These are phyloP conservation scores for Stenoptilia bipunctidactyla DNA, from an alignment of 2,888 invertebrate genomes.

Conservation along the genomic window DNA sequence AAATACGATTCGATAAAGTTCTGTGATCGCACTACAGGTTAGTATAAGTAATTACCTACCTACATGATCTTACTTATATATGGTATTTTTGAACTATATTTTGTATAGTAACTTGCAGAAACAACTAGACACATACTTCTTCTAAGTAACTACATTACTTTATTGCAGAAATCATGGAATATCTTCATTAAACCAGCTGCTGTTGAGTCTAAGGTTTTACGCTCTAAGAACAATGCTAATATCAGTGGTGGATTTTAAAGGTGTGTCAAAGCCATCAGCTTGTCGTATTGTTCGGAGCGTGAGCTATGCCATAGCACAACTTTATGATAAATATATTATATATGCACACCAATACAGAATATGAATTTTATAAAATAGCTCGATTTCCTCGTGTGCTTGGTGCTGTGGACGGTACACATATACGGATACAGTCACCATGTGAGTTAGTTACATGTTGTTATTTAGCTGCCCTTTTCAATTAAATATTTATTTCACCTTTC, in stretches of 20 bases:
- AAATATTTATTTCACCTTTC: too few species aligned
- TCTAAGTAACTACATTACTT: neutral
- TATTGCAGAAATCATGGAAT: slow-evolving; percentile 18
- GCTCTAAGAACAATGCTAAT: slow-evolving; percentile 20
- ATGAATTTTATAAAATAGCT: slow-evolving; percentile 12
- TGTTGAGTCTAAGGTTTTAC: slow-evolving; percentile 20
- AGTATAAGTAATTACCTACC: too few species aligned
- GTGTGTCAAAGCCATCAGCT: slow-evolving; percentile 19
- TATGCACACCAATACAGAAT: slow-evolving; percentile 10
- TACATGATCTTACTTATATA: too few species aligned
- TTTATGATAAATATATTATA: slow-evolving; percentile 16
- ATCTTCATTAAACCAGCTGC: slow-evolving; percentile 17
- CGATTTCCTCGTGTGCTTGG: slow-evolving; percentile 13
- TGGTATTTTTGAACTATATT: too few species aligned
- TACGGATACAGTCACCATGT: slow-evolving; percentile 12
- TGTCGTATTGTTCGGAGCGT: slow-evolving; percentile 17
- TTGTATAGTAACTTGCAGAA: too few species aligned
- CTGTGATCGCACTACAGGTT: too few species aligned
- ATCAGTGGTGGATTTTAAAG: slow-evolving; percentile 20
- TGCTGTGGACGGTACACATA: slow-evolving; percentile 15
- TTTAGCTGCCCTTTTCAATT: too few species aligned
- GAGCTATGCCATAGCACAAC: slow-evolving; percentile 15
- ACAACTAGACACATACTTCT: too few species aligned
- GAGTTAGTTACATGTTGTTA: slow-evolving; percentile 1
- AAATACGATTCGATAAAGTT: too few species aligned